Conservation (phyloP, 1,140 invertebrate species). For the Pogonus chalceus region DNA sequence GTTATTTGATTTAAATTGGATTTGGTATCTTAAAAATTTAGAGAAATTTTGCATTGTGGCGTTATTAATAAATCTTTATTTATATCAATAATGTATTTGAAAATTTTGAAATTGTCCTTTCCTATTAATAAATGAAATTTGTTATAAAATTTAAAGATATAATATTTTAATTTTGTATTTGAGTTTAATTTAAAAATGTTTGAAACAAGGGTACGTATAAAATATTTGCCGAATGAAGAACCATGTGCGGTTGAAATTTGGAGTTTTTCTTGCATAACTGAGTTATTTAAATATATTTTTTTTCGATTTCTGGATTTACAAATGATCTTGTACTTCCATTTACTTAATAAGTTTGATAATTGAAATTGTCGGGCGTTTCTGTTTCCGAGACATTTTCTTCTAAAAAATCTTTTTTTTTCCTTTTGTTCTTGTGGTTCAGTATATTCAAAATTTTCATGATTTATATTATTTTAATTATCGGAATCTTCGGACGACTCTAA, state of each 20-base stretch:
- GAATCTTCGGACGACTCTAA: too few relatives aligned
- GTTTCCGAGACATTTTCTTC: too few relatives aligned
- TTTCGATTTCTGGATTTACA: conserved; percentile 9
- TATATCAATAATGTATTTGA: conserved; percentile 6
- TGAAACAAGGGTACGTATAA: background rate
- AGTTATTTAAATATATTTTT: conserved; percentile 9
- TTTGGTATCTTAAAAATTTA: too few relatives aligned
- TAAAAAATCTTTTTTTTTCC: conserved; percentile 3
- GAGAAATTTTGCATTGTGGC: conserved; percentile 8
- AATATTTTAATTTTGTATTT: background rate
- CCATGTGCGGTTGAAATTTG: conserved; percentile 9
- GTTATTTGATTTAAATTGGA: too few relatives aligned
- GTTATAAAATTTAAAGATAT: conserved; percentile 10
- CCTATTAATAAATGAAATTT: conserved; percentile 9
- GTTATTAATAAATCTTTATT: conserved; percentile 1
- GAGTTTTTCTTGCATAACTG: background rate
- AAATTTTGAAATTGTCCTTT: conserved; percentile 11
- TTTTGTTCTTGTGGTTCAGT: too few relatives aligned
- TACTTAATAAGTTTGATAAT: background rate
- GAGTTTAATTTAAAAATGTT: background rate
- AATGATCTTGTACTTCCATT: conserved; percentile 12
- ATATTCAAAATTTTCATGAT: too few relatives aligned
- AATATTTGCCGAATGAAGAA: background rate
- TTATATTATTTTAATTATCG: too few relatives aligned
- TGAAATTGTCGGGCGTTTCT: background rate